Percentiles rank a stretch among this genome's conserved stretches.
Conservation (phyloP, 2,888 invertebrate genomes). For the Carabus problematicus region DNA sequence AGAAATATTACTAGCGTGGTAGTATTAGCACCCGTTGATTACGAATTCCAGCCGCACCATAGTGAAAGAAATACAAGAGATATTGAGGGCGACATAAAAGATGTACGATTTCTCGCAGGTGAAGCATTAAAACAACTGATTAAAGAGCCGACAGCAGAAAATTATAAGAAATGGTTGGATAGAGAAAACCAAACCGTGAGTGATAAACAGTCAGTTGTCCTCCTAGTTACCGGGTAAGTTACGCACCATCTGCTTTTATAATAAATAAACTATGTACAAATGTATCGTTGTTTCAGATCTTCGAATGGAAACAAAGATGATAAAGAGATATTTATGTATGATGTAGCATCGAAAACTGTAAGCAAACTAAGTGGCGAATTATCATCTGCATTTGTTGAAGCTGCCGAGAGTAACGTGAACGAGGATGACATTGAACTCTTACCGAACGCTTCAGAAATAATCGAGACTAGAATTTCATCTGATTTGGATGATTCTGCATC, state of each 20-base stretch:
- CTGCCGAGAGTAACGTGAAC: conserved; percentile 77
- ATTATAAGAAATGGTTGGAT: conserved; percentile 81
- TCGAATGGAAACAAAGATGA: conserved; percentile 58
- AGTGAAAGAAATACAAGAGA: conserved; percentile 65
- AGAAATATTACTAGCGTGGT: conserved; percentile 85
- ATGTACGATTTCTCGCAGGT: conserved; percentile 76
- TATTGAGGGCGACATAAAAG: conserved; percentile 66
- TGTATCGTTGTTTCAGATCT: conserved; percentile 27
- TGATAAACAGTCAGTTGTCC: conserved; percentile 80
- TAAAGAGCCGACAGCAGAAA: conserved; percentile 76
- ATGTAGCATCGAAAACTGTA: conserved; percentile 74
- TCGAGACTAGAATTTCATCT: conserved; percentile 49
- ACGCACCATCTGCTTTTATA: not conserved
- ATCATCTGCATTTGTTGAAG: conserved; percentile 84
- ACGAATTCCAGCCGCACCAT: conserved; percentile 63
- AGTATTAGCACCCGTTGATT: conserved; percentile 82
- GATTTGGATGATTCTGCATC: conserved; percentile 50
- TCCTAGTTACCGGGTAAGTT: conserved; percentile 81
- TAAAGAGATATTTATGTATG: conserved; percentile 88
- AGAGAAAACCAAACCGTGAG: conserved; percentile 77
- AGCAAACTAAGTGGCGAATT: conserved; percentile 82
- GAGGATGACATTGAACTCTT: conserved; percentile 48
- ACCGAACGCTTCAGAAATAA: conserved; percentile 50
- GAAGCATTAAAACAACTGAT: conserved; percentile 78
- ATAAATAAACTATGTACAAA: not conserved